phyloP scores from a whole-genome alignment of 1,140 invertebrate genomes.

The Solenopsis fugax region DNA sequence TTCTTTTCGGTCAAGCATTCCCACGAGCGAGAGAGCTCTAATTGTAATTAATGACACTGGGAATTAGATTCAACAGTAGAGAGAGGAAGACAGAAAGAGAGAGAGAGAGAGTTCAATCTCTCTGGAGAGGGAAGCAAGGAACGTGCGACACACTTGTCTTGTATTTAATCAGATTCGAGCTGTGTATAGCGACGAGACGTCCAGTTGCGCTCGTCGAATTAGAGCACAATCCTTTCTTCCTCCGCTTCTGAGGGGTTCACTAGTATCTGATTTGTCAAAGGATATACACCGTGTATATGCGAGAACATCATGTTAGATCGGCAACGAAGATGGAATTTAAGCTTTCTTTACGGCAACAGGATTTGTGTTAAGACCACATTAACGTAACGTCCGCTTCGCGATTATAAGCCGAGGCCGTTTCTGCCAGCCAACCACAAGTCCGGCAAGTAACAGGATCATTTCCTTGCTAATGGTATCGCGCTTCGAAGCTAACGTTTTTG shows the following conservation, averaged over 20 bases:
- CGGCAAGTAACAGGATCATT: slow-evolving; percentile 54
- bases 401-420: slow-evolving; percentile 29
- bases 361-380: slow-evolving; percentile 30
- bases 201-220: slow-evolving; percentile 9
- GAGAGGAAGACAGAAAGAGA: too few species aligned
- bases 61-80: slow-evolving; percentile 65
- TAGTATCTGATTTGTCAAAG: background rate
- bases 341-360: slow-evolving; percentile 20
- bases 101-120: slow-evolving; percentile 49
- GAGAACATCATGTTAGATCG: background rate
- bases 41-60: slow-evolving; percentile 74
- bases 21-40: slow-evolving; percentile 63
- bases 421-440: slow-evolving; percentile 4
- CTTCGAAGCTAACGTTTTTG: slow-evolving; percentile 57
- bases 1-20: slow-evolving; percentile 61
- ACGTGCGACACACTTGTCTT: slow-evolving; percentile 40
- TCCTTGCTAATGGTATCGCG: slow-evolving; percentile 60
- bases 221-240: background rate
- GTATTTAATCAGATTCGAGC: slow-evolving; percentile 59
- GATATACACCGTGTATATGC: too few species aligned
- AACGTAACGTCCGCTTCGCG: slow-evolving; percentile 27
- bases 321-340: slow-evolving; percentile 31
- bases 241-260: background rate
- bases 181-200: slow-evolving; percentile 1
- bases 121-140: slow-evolving; percentile 55